Conservation (phyloP, 1,140 invertebrate species). For the Palaemon carinicauda region DNA sequence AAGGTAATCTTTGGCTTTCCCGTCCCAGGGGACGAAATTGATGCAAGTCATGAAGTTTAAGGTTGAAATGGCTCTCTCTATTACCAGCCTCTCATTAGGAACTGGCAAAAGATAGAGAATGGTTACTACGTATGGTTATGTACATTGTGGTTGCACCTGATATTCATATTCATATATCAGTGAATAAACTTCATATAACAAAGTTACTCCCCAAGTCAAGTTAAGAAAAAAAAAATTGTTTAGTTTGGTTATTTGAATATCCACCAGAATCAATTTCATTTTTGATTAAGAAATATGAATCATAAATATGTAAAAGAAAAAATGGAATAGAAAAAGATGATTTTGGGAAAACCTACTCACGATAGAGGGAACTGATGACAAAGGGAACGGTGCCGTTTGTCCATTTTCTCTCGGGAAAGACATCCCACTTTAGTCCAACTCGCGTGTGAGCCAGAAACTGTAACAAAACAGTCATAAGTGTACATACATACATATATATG, state of each 20-base stretch:
- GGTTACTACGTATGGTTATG: neutral
- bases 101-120: constrained; percentile 63
- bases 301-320: too few relatives aligned
- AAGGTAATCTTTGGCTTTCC: constrained; percentile 71
- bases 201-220: too few relatives aligned
- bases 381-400: constrained; percentile 64
- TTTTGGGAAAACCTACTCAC: constrained; percentile 4
- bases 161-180: too few relatives aligned
- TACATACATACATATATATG: too few relatives aligned
- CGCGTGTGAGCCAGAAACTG: constrained; percentile 58
- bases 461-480: neutral
- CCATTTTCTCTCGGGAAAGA: constrained; percentile 72
- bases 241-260: too few relatives aligned
- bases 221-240: too few relatives aligned
- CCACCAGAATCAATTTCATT: too few relatives aligned
- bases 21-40: constrained; percentile 73
- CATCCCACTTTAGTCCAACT: constrained; percentile 72
- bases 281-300: too few relatives aligned
- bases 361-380: constrained; percentile 62
- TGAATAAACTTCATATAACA: too few relatives aligned
- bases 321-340: neutral
- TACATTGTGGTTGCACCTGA: too few relatives aligned
- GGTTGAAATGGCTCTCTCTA: constrained; percentile 70
- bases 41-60: constrained; percentile 73
- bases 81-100: constrained; percentile 69